Evolutionary conservation across 2,888 invertebrate genomes (phyloP), one percentile per base, ranked within the genome.

Genomic region (Omphaloscelis lunosa): DNA sequence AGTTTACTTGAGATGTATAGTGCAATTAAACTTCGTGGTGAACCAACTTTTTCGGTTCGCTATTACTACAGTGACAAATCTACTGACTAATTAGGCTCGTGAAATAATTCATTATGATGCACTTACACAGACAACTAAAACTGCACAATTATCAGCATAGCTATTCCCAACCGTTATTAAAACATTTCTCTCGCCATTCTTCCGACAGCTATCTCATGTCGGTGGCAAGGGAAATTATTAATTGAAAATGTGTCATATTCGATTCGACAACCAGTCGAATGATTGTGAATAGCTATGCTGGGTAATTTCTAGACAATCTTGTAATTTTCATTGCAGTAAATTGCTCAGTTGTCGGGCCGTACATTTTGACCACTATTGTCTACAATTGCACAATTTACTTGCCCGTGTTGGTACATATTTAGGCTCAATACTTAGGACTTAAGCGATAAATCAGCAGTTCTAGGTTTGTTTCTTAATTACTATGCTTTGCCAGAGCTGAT

Each of bases 71-170:
- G 70, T 81, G 75, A 58, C 72, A 70, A 80, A 71, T 45, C 69
- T 77, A 73, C 77, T 75, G 72, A 59, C 62, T 84, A 77, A 77
- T 81, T 81, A 84, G 70, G 75, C 77, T 65, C 59, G 61, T 29
- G 66, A 72, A 80, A 41, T 69, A 41, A 20, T 74, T 75, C 1
- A 45, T 34, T 72, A 58, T 15, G 20, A 27, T 62, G 29, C 45
- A 70, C n/a, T 58, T 34, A 71, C 11, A 34, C 20, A n/a, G 45
- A n/a, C 56, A 34, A 71, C 34, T 9, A 29, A 61, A 61, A 45
- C 45, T 29, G 29, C 61, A 29, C 45, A 70, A 56, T 56, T n/a
- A n/a, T 68, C 20, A 59, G 17, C 8, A 59, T 59, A 20, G 29
- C 29, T 59, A 29, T 59, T 59, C 17, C 29, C 17, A 59, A 8